A percentile compares a stretch with the other conserved stretches of the same genome.
These are phyloP conservation scores for Siderastrea radians DNA, from an alignment of 92 coral and sea anemone species.

Conservation along the genomic window DNA sequence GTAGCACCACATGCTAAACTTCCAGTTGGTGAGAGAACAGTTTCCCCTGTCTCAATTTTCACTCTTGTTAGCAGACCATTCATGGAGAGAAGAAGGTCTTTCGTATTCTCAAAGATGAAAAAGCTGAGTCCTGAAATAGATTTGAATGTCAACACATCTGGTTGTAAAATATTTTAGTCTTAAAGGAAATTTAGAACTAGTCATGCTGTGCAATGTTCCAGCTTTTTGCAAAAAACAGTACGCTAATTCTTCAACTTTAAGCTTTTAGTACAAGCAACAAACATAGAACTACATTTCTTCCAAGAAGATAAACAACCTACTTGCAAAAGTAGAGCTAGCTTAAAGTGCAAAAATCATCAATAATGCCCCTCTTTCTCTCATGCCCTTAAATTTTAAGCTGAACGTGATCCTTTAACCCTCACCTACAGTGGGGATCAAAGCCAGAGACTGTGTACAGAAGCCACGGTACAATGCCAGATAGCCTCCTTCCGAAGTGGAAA, in stretches of 20 bases:
- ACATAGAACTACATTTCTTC: too few relatives aligned
- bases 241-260: too few relatives aligned
- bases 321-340: too few relatives aligned
- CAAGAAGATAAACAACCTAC: too few relatives aligned
- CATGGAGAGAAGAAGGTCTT: conserved; percentile 58
- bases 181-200: neutral
- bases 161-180: neutral
- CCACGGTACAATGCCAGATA: conserved; percentile 75
- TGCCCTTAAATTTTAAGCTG: too few relatives aligned
- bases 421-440: conserved; percentile 87
- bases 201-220: too few relatives aligned
- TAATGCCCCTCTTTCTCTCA: too few relatives aligned
- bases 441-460: conserved; percentile 74
- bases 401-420: neutral
- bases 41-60: conserved; percentile 74
- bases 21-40: conserved; percentile 73
- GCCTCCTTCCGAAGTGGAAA: conserved; percentile 81
- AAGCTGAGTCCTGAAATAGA: conserved; percentile 69
- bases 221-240: too few relatives aligned
- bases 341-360: too few relatives aligned
- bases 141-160: neutral
- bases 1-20: conserved; percentile 80
- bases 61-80: conserved; percentile 64
- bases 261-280: too few relatives aligned
- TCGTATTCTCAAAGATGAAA: conserved; percentile 76